These are phyloP conservation scores for Mongoloraphidia duomilia DNA, from an alignment of 2,888 invertebrate species.

Conservation along the genomic window DNA sequence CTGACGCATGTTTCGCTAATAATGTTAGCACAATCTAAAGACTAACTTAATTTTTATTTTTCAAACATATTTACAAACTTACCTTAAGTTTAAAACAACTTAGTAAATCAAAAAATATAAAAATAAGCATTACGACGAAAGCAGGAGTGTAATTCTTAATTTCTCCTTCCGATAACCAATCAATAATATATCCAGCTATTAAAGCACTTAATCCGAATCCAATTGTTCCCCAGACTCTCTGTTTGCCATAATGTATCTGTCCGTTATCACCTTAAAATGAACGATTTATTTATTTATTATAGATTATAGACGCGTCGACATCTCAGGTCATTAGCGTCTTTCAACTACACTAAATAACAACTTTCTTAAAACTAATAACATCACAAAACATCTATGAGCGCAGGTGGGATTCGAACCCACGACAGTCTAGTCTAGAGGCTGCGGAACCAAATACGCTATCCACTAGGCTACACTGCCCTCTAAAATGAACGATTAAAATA, in stretches of 20 bases:
- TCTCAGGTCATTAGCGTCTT: too few relatives aligned
- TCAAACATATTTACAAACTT: slow-evolving; percentile 11
- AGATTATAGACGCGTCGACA: too few relatives aligned
- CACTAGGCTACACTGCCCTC: too few relatives aligned
- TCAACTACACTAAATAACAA: too few relatives aligned
- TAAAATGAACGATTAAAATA: too few relatives aligned
- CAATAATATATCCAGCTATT: slow-evolving; percentile 52
- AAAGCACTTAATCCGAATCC: slow-evolving; percentile 65
- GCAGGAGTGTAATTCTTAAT: slow-evolving; percentile 60
- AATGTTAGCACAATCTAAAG: too few relatives aligned
- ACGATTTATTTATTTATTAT: slow-evolving; percentile 1
- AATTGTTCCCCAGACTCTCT: slow-evolving; percentile 70
- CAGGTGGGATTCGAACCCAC: too few relatives aligned
- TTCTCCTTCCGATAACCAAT: slow-evolving; percentile 42
- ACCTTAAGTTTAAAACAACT: slow-evolving; percentile 51
- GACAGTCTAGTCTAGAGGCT: too few relatives aligned
- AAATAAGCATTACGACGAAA: slow-evolving; percentile 47
- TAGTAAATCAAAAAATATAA: slow-evolving; percentile 47
- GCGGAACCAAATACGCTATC: too few relatives aligned
- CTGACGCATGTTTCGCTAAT: too few relatives aligned
- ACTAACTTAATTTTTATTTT: neutral
- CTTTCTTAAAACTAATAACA: too few relatives aligned
- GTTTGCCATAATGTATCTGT: slow-evolving; percentile 57
- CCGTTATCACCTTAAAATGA: slow-evolving; percentile 43
- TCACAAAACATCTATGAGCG: too few relatives aligned